Conservation (phyloP, 1,140 invertebrate genomes). For the Neotoxoptera formosana region DNA sequence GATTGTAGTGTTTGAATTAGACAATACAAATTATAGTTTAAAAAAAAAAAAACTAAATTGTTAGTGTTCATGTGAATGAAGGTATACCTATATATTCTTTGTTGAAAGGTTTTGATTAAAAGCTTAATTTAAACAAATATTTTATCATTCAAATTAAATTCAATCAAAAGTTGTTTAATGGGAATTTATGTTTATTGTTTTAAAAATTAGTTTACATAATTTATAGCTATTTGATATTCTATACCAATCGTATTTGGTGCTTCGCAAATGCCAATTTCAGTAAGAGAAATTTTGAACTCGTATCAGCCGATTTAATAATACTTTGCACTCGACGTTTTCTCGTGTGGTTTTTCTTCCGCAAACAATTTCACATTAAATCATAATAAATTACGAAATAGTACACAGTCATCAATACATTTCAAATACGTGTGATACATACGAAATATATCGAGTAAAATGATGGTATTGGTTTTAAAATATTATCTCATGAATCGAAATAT, state of each 20-base stretch:
- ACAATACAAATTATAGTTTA: neutral
- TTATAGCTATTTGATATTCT: neutral
- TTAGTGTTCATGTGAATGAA: neutral
- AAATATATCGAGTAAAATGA: neutral
- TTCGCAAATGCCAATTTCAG: neutral
- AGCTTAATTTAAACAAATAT: neutral
- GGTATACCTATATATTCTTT: neutral
- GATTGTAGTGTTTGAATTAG: neutral
- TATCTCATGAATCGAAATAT: neutral
- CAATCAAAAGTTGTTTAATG: neutral
- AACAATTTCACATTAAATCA: neutral
- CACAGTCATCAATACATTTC: neutral
- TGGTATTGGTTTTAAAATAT: neutral
- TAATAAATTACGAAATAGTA: neutral
- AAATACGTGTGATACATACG: neutral
- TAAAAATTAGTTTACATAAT: neutral
- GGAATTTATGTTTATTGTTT: neutral
- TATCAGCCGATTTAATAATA: neutral
- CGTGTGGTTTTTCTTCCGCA: neutral
- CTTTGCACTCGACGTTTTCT: neutral
- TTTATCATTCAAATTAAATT: neutral
- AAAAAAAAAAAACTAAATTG: neutral
- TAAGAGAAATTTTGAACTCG: conserved; percentile 17
- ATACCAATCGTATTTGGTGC: neutral
- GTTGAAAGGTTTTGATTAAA: neutral